Percentiles rank a stretch among this genome's conserved stretches.
These are phyloP conservation scores for Lepidotrigona ventralis DNA, from an alignment of 1,140 invertebrate genomes.

Conservation along the genomic window DNA sequence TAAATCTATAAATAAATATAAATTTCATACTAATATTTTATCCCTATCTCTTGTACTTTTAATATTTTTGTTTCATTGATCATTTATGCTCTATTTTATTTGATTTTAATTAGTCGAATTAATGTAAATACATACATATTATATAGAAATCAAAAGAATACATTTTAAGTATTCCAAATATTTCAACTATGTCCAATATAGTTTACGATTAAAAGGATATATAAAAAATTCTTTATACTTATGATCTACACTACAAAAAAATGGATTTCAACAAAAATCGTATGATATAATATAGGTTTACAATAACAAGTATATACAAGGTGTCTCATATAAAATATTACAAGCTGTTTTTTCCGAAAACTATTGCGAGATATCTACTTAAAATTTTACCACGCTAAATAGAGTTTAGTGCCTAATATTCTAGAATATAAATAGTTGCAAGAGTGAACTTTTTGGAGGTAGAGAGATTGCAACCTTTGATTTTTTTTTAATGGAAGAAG, in stretches of 20 bases:
- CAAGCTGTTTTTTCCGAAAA: no score
- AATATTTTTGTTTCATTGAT: background rate
- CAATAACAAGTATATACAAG: slow-evolving; percentile 26
- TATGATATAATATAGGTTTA: slow-evolving; percentile 10
- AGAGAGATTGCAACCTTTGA: no score
- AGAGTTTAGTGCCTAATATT: no score
- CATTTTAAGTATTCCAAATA: slow-evolving; percentile 8
- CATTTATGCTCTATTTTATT: background rate
- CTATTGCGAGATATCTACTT: no score
- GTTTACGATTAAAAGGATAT: background rate
- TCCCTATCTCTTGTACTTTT: slow-evolving; percentile 5
- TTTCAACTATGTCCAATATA: no score
- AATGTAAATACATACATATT: background rate
- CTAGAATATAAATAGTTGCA: no score
- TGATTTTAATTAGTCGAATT: slow-evolving; percentile 11
- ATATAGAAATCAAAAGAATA: slow-evolving; percentile 10
- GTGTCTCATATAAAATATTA: no score
- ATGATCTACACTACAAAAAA: background rate
- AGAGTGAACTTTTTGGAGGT: no score
- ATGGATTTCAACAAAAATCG: background rate
- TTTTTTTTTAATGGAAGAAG: no score
- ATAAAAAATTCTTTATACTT: slow-evolving; percentile 6
- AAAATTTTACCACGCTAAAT: no score
- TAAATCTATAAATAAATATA: slow-evolving; percentile 28
- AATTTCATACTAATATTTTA: slow-evolving; percentile 12